Conservation (phyloP, 2,888 invertebrate species). For the Morpho helenor region DNA sequence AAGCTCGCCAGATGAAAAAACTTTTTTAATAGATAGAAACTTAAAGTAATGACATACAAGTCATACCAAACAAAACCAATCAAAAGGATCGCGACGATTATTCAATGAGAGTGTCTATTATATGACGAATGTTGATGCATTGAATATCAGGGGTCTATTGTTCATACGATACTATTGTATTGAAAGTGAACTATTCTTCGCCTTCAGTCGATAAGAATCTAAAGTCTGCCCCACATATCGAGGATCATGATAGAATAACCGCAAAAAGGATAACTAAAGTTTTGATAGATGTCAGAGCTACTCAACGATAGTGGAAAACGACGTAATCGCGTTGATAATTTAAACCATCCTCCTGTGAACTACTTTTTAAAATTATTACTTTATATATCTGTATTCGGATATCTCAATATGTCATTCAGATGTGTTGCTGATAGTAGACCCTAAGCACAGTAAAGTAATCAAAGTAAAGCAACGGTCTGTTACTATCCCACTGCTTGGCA, state of each 20-base stretch:
- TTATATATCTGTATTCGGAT: too few species aligned
- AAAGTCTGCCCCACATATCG: constrained; percentile 7
- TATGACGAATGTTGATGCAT: constrained; percentile 13
- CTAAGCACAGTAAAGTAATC: too few species aligned
- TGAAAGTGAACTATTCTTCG: constrained; percentile 15
- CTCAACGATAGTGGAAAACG: too few species aligned
- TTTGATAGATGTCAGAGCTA: too few species aligned
- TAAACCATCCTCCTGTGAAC: too few species aligned
- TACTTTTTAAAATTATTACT: too few species aligned
- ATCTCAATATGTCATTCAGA: too few species aligned
- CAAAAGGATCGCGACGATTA: constrained; percentile 4
- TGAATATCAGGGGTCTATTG: constrained; percentile 13
- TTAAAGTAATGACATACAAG: background rate
- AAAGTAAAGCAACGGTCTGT: too few species aligned
- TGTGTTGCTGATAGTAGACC: too few species aligned
- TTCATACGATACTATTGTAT: constrained; percentile 17
- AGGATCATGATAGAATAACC: constrained; percentile 5
- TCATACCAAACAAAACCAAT: background rate
- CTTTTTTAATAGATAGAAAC: background rate
- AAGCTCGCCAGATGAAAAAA: too few species aligned
- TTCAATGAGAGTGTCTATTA: constrained; percentile 12
- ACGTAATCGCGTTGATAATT: too few species aligned
- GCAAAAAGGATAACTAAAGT: background rate
- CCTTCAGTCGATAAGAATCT: constrained; percentile 10
- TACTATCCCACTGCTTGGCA: too few species aligned